Base-by-base conservation (phyloP, 2,888 invertebrate genomes). In the Gastracanthus pulcherrimus region DNA sequence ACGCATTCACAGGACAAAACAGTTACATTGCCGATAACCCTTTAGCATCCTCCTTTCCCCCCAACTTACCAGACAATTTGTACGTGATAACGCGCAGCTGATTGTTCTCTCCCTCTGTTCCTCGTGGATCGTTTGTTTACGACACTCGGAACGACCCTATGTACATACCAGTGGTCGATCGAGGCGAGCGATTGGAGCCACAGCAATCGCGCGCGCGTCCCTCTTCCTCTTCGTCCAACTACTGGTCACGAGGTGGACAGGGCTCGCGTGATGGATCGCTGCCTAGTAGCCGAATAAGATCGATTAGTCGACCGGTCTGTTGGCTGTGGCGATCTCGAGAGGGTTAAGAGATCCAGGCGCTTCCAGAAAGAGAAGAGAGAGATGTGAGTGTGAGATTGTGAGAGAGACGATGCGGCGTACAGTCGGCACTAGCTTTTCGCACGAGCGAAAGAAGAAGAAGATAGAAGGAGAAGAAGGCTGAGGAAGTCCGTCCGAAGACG, bases 201-300 rank as follows among this genome's bases (percentile, higher is more conserved):
- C n/a, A 58, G 58, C 67, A 71, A 81, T 81, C 51, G 80, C 45
- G n/a, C 58, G 58, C 34, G 38, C 66, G 71, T 66, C 29, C 41
- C 19, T 38, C 38, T 66, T 23, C 34, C 60, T 34, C n/a, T n/a
- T n/a, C n/a, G 34, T 7, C 19, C 38, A 72, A 70, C 81, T 82
- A 76, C 81, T 26, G 74, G 74, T 75, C 76, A 76, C 76, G 60
- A 48, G 34, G 62, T 7, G 23, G 36, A 34, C 13, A 36, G 38
- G 7, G 13, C 7, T 23, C 55, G 48, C 58, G 36, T 82, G 79
- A 76, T 82, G 60, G 79, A 82, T 82, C 66, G 79, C 78, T 71
- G 76, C 71, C 78, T 79, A 76, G 82, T 79, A 82, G 82, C 79
- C 82, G 67, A 82, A 79, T 78, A 82, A 82, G 79, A 82, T 82